phyloP scores from a whole-genome alignment of 2,113 vertebrate species.

The Cyanistes caeruleus region DNA sequence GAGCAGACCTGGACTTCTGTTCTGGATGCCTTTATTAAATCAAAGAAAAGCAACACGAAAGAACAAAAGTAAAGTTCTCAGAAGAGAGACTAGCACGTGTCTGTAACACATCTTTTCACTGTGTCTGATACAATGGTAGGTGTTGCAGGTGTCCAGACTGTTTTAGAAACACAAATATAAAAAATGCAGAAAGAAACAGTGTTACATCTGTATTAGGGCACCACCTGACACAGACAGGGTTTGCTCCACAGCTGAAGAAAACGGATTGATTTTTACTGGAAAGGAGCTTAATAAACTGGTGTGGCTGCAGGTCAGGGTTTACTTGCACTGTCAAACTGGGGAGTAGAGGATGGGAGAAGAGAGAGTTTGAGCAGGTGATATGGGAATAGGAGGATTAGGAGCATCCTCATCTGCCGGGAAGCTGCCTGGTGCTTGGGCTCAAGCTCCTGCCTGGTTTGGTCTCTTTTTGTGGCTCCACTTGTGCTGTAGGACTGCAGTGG shows the following conservation, averaged over 20 bases:
- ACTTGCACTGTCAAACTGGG: background rate
- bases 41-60: conserved; percentile 4
- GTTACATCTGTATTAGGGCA: background rate
- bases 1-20: conserved; percentile 30
- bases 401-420: background rate
- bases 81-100: background rate
- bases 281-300: background rate
- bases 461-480: background rate
- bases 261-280: background rate
- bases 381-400: background rate
- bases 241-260: background rate
- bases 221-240: background rate
- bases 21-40: conserved; percentile 46
- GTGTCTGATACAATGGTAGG: background rate
- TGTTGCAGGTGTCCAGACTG: background rate
- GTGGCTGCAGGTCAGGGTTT: background rate
- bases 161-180: background rate
- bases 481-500: accelerated
- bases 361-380: background rate
- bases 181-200: background rate
- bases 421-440: accelerated
- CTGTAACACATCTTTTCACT: background rate
- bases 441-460: background rate
- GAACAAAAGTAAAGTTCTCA: conserved; percentile 33
- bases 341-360: background rate